Conservation (phyloP, 2,888 invertebrate species). For the Bembecia ichneumoniformis region DNA sequence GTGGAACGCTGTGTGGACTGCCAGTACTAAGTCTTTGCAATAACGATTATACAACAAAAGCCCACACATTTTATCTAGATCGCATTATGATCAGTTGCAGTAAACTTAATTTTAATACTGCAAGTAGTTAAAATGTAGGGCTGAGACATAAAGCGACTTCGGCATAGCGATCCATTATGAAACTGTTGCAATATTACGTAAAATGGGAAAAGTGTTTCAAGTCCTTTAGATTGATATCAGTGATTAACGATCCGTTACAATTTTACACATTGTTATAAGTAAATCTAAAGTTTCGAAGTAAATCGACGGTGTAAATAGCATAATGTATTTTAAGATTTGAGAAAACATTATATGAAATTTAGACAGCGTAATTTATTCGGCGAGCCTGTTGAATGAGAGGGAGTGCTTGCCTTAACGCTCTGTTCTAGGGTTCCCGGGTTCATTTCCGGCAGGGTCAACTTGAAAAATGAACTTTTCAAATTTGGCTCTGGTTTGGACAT, state of each 20-base stretch:
- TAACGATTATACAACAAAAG: too few species aligned
- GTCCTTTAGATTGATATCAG: conserved; percentile 27
- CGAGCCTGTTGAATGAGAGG: too few species aligned
- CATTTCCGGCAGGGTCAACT: too few species aligned
- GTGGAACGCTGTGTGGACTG: too few species aligned
- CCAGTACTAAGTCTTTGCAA: too few species aligned
- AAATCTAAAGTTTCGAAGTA: not conserved
- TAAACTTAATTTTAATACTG: not conserved
- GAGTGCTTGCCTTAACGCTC: too few species aligned
- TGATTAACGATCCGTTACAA: conserved; percentile 14
- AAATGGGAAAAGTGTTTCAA: conserved; percentile 31
- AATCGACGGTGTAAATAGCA: not conserved
- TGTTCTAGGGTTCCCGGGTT: too few species aligned
- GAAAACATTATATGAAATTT: too few species aligned
- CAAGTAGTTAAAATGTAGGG: conserved; percentile 3
- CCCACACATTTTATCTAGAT: too few species aligned
- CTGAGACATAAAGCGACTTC: conserved; percentile 13
- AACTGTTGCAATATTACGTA: conserved; percentile 20
- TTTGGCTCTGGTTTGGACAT: too few species aligned
- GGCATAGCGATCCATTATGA: conserved; percentile 16
- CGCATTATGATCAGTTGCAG: not conserved
- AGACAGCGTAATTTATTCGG: too few species aligned
- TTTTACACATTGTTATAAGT: not conserved
- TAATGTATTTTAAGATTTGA: not conserved
- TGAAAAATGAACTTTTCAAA: too few species aligned